Evolutionary conservation across 2,888 invertebrate species (phyloP).

Genomic region (Ophion obscuratus): DNA sequence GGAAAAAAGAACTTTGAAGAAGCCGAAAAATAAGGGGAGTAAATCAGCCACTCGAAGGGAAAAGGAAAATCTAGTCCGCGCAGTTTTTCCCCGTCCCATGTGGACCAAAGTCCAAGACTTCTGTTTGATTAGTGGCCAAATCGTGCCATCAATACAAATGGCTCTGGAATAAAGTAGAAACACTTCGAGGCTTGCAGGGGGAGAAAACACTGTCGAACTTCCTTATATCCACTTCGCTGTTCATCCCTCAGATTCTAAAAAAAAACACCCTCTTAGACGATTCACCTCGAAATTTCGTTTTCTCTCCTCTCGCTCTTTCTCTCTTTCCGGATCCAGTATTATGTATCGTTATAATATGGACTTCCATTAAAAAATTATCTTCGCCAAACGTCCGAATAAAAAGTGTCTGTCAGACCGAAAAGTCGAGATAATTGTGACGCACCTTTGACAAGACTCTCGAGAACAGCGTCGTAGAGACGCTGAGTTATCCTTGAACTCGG

Average conservation of each 20-base stretch:
- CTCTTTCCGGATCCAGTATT: neutral
- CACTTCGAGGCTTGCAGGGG: neutral
- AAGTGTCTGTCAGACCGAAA: neutral
- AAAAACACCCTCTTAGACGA: constrained; percentile 11
- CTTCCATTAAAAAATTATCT: too few relatives aligned
- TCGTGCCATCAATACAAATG: constrained; percentile 52
- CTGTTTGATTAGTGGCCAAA: constrained; percentile 69
- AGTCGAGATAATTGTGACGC: constrained; percentile 57
- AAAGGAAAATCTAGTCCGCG: constrained; percentile 37
- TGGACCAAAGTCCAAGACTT: constrained; percentile 50
- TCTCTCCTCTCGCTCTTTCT: constrained; percentile 6
- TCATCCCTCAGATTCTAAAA: neutral
- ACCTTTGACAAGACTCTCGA: constrained; percentile 96
- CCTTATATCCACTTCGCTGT: neutral
- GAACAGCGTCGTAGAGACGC: constrained; percentile 91
- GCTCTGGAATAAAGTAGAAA: neutral
- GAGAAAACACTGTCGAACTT: constrained; percentile 46
- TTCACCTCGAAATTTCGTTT: constrained; percentile 13
- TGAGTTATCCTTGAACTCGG: constrained; percentile 93
- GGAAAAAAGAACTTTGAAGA: neutral
- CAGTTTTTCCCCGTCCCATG: constrained; percentile 43
- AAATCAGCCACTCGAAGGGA: constrained; percentile 20
- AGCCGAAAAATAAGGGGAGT: constrained; percentile 21
- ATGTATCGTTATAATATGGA: too few relatives aligned
- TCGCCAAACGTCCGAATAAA: too few relatives aligned